These are phyloP conservation scores for Porites lutea DNA, from an alignment of 64 coral and sea anemone genomes.

Conservation along the genomic window DNA sequence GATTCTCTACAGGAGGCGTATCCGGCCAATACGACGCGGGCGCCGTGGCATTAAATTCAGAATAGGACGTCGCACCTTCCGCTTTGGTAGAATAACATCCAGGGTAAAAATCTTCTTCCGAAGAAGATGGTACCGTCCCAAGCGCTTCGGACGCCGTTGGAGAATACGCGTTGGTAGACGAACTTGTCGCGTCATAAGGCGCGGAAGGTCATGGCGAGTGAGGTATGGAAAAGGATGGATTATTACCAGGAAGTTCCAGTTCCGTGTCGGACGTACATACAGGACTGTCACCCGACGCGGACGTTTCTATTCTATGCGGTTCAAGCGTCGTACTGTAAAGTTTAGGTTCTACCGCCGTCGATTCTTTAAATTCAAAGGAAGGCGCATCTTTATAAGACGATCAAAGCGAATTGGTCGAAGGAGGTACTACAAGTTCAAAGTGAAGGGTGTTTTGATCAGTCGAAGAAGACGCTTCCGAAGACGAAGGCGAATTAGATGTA, in stretches of 20 bases:
- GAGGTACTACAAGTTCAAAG: background rate
- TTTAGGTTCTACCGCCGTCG: background rate
- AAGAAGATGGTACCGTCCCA: background rate
- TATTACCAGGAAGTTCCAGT: background rate
- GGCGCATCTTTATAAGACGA: background rate
- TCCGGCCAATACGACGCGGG: background rate
- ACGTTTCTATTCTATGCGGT: background rate
- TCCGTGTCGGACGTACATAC: constrained; percentile 5
- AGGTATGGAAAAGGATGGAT: background rate
- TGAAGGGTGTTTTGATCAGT: background rate
- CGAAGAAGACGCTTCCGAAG: constrained; percentile 18
- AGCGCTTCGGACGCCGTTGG: background rate
- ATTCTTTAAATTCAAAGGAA: constrained; percentile 11
- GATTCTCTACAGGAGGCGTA: background rate
- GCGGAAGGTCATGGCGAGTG: background rate
- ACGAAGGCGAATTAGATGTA: background rate
- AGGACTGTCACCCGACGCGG: background rate
- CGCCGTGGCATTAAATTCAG: background rate
- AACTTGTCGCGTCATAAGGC: background rate
- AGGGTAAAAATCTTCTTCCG: constrained; percentile 23
- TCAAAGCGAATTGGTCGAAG: background rate
- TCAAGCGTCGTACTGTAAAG: background rate
- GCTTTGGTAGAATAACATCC: background rate
- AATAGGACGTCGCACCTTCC: background rate
- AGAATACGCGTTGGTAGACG: background rate